Evolutionary conservation across 1,140 invertebrate genomes (phyloP), one percentile per base, ranked within the genome.

Genomic region (Drepana arcuata): DNA sequence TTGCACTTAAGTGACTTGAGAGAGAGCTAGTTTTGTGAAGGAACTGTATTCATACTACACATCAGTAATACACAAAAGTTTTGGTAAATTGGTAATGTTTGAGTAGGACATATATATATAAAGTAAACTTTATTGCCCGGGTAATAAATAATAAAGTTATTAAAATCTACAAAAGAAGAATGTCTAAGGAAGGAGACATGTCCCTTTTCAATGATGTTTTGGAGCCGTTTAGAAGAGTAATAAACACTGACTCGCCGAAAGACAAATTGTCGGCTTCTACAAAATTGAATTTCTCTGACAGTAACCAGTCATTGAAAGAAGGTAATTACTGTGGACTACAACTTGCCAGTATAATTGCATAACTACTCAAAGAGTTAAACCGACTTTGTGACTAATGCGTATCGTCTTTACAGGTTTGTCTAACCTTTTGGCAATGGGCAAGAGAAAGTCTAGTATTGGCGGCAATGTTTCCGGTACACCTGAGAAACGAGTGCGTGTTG

Each of bases 171-270:
- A n/a, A n/a, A n/a, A n/a, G n/a, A 39, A 69, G 57, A 30, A 83
- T 83, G 79, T 69, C 79, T 36, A 72, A 75, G 50, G 73, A 80
- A 53, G 61, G 78, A 9, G 77, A 85, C 46, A 74, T 79, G 63
- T 84, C 83, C 26, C 49, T 84, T 28, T 70, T 80, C 32, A 70
- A 66, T 34, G 77, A 83, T 55, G 79, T 84, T 11, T 50, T 84
- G 14, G 68, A 81, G 42, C 83, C 83, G 4, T 84, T 84, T 47
- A 59, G 79, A 41, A 65, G 79, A 18, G 81, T 70, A 32, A 77
- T 84, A 43, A 79, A 75, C 49, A 77, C 69, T 23, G 66, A 82
- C 46, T 60, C 71, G 31, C 72, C 71, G 34, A 78, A 75, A 55
- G 72, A 78, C 44, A 82, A 78, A 43, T 48, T 79, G 38, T 73